Evolutionary conservation across 2,113 vertebrate species (phyloP), one percentile per base, ranked within the genome.

Genomic region (Damaliscus lunatus): DNA sequence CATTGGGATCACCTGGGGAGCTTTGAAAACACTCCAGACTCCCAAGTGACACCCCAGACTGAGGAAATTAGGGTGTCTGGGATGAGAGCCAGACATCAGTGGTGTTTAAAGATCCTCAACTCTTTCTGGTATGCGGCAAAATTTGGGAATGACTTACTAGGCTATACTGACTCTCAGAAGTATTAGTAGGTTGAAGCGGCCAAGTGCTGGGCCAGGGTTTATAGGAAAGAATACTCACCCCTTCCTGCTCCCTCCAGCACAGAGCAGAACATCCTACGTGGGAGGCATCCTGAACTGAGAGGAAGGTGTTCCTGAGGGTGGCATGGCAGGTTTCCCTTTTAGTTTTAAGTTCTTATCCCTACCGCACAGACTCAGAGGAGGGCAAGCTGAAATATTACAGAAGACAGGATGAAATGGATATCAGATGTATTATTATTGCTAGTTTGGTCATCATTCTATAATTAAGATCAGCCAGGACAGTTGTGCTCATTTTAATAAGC

Each of bases 401-500:
- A 53, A 89, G 60, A 83, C 33, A 55, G 85, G 40, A 81, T 50
- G 53, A 78, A 62, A 89, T 48, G 23, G 36, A 55, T 23, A 4
- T 62, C 64, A 33, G 88, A 91, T 89, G 89, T 86, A 93, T 89
- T 92, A 50, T 92, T 95, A 12, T 89, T 83, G 86, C 74, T 94
- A 94, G 86, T 97, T 85, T 98, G 88, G 50, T 80, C 52, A 88
- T 96, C 33, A 36, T 59, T 67, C 83, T 88, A 40, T 59, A 88
- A 62, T 96, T 97, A 87, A 85, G 84, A 87, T 50, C 81, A 92
- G 33, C 78, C 77, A 55, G 57, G 92, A 81, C 3, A 80, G 82
- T 88, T 89, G 53, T 94, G 67, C 59, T 96, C 88, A 95, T 89
- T 92, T 94, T 95, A 96, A 96, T 94, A 95, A 93, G 93, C 93